Evolutionary conservation across 2,888 invertebrate species (phyloP).

Genomic region (Andrena camellia): DNA sequence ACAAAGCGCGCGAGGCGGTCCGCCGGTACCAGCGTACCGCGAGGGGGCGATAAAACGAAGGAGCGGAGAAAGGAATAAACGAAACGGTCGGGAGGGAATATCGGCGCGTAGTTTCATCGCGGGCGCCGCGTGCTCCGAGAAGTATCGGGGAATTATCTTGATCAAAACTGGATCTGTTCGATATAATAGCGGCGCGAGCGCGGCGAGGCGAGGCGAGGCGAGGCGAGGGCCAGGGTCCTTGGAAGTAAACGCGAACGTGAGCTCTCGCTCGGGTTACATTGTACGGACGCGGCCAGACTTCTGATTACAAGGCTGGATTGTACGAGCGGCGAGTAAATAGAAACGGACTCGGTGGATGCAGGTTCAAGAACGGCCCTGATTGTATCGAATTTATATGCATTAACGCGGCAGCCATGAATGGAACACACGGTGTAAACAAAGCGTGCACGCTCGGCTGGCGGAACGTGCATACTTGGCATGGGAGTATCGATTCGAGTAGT

Average conservation of each 20-base stretch:
- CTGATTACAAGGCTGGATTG: conserved; percentile 31
- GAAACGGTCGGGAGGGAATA: background rate
- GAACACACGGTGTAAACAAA: conserved; percentile 21
- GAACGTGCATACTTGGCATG: background rate
- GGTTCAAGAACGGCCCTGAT: conserved; percentile 50
- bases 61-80: background rate
- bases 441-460: background rate
- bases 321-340: conserved; percentile 30
- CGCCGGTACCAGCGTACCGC: background rate
- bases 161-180: conserved; percentile 47
- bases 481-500: background rate
- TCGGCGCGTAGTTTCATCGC: background rate
- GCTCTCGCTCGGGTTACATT: conserved; percentile 31
- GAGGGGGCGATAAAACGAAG: background rate
- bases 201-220: conserved; percentile 5
- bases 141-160: conserved; percentile 37
- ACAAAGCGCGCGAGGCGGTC: conserved; percentile 14
- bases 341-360: conserved; percentile 30
- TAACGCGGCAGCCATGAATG: conserved; percentile 25
- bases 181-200: conserved; percentile 28
- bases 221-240: conserved; percentile 16
- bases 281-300: conserved; percentile 47
- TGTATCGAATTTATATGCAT: conserved; percentile 40
- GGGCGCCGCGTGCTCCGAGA: background rate
- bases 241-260: background rate